Evolutionary conservation across 2,888 invertebrate genomes (phyloP), one percentile per base, ranked within the genome.

Genomic region (Cephus nigrinus): DNA sequence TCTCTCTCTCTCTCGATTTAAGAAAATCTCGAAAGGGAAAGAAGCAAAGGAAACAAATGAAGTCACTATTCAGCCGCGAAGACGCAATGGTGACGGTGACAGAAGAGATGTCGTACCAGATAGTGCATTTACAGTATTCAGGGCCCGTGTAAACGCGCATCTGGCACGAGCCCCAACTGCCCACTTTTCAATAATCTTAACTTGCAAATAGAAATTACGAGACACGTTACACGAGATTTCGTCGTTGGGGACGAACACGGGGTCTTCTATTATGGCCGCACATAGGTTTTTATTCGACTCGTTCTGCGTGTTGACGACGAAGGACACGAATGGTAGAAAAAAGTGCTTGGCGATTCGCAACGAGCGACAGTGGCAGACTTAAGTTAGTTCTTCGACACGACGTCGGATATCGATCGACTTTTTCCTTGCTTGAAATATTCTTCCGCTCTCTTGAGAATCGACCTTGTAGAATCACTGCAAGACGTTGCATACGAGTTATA

Each of bases 81-180:
- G 81, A 76, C 76, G 78, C 78, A 81, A 76, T 80, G 84, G 80
- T 82, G 83, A 79, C 80, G 80, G 80, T 86, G 91, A 90, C 91
- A 91, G 91, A 88, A 90, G 91, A 96, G 95, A 96, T 97, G 97
- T 97, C 97, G 98, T 98, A 98, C 98, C 98, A 98, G 98, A 98
- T 98, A 97, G 98, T 98, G 98, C 98, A 98, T 98, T 98, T 98
- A 98, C 98, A 98, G 95, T 94, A 93, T 94, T 92, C 90, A 90
- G 89, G 92, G 92, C 92, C 93, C 92, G 92, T 98, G 98, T 97
- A 98, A 97, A 98, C 97, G 97, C 98, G 97, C 97, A 95, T 96
- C 98, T 98, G 98, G 97, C 96, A 98, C 97, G 97, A 94, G 96
- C 96, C 95, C 97, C 96, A 95, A 92, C 91, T 90, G 90, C 91